Evolutionary conservation across 1,140 invertebrate species (phyloP).

Genomic region (Drosophila prosaltans): DNA sequence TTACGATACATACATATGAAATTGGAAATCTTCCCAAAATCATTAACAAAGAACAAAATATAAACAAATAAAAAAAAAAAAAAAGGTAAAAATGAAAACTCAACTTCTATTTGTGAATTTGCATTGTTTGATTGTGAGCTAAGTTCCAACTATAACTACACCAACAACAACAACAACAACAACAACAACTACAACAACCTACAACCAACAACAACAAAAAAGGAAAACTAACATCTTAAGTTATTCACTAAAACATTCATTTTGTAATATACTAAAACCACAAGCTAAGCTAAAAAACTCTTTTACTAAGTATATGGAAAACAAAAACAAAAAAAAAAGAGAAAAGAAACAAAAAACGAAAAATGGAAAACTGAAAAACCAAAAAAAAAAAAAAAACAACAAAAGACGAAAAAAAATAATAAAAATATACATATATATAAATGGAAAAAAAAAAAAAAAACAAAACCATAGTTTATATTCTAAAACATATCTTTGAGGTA

Average conservation of each 20-base stretch:
- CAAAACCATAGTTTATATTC: constrained; percentile 23
- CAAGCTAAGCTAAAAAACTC: constrained; percentile 64
- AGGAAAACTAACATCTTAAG: constrained; percentile 60
- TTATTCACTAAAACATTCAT: constrained; percentile 66
- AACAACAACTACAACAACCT: constrained; percentile 25
- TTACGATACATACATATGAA: constrained; percentile 12
- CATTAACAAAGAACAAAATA: constrained; percentile 17
- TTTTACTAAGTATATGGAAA: constrained; percentile 48
- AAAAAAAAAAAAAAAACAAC: constrained; percentile 14
- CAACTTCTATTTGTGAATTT: constrained; percentile 62
- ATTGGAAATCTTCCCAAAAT: constrained; percentile 1
- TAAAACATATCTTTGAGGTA: constrained; percentile 4
- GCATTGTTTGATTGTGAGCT: constrained; percentile 78
- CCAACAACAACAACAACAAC: constrained; percentile 14
- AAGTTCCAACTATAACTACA: constrained; percentile 59
- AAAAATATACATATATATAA: constrained; percentile 44
- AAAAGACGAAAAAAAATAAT: constrained; percentile 48
- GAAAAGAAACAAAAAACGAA: constrained; percentile 41
- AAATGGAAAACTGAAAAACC: constrained; percentile 26
- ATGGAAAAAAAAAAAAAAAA: constrained; percentile 35
- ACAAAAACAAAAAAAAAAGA: constrained; percentile 29
- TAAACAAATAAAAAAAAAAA: not conserved
- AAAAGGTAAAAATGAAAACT: constrained; percentile 16
- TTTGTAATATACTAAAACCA: constrained; percentile 77
- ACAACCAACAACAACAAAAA: not conserved